phyloP scores from a whole-genome alignment of 2,888 invertebrate species.

The Urechis unicinctus region DNA sequence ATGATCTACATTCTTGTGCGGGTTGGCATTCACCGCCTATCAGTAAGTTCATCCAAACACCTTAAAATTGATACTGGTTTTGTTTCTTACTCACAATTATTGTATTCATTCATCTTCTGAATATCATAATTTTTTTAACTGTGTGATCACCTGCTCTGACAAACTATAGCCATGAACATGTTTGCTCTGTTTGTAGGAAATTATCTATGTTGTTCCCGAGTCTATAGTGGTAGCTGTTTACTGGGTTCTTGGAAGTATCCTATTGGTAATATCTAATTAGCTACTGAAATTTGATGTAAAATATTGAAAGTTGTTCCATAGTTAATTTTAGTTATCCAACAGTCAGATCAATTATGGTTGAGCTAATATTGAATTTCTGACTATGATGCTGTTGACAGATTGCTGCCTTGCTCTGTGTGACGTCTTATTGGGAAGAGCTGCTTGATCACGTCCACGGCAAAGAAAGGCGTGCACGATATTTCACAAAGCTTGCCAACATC shows the following conservation, averaged over 20 bases:
- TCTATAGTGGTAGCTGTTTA: slow-evolving; percentile 18
- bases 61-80: background rate
- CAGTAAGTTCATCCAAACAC: slow-evolving; percentile 8
- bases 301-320: too few relatives aligned
- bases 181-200: slow-evolving; percentile 11
- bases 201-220: slow-evolving; percentile 21
- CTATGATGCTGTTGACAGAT: slow-evolving; percentile 6
- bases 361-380: background rate
- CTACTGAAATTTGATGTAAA: too few relatives aligned
- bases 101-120: too few relatives aligned
- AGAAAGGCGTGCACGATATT: slow-evolving; percentile 17
- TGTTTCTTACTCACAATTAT: too few relatives aligned
- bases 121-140: too few relatives aligned
- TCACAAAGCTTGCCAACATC: slow-evolving; percentile 20
- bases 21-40: slow-evolving; percentile 22
- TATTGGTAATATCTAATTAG: slow-evolving; percentile 10
- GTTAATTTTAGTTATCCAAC: too few relatives aligned
- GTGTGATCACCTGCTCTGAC: too few relatives aligned
- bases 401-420: slow-evolving; percentile 19
- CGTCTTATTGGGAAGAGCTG: slow-evolving; percentile 23
- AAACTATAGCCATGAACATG: background rate
- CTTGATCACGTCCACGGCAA: slow-evolving; percentile 20
- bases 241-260: slow-evolving; percentile 18
- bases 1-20: slow-evolving; percentile 19
- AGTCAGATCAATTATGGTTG: too few relatives aligned